phyloP scores from a whole-genome alignment of 1,140 invertebrate species.

The Procambarus clarkii region DNA sequence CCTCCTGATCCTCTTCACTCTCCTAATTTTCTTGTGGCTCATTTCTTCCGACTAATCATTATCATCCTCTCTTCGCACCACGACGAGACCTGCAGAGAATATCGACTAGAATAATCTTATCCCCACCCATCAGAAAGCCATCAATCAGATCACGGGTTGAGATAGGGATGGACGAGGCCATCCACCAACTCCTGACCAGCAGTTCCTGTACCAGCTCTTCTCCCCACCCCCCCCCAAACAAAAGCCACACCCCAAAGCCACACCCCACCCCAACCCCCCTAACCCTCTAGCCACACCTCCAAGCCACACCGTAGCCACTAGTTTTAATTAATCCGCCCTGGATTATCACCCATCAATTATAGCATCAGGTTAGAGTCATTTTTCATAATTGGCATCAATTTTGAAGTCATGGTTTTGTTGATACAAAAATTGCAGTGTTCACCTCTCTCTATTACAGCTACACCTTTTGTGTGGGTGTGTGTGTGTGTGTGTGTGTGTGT shows the following conservation, averaged over 20 bases:
- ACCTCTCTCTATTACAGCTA: too few species aligned
- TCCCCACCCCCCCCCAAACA: too few species aligned
- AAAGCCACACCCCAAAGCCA: too few species aligned
- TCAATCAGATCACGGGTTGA: conserved; percentile 28
- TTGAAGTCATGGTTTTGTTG: background rate
- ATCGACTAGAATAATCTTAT: conserved; percentile 41
- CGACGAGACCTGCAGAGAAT: conserved; percentile 14
- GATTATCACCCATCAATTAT: background rate
- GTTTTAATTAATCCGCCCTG: background rate
- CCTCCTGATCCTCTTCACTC: conserved; percentile 11
- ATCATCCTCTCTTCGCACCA: background rate
- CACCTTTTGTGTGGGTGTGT: too few species aligned
- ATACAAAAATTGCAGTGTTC: too few species aligned
- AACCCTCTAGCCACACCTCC: too few species aligned
- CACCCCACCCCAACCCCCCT: too few species aligned
- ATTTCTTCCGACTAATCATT: background rate
- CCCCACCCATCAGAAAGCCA: conserved; percentile 38
- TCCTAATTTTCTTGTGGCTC: background rate
- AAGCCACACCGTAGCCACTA: background rate
- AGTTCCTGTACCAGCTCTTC: too few species aligned
- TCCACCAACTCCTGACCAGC: too few species aligned
- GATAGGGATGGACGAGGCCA: conserved; percentile 9
- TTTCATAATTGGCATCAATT: background rate
- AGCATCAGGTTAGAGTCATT: background rate
- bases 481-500: too few species aligned